Percentiles rank a stretch among this genome's conserved stretches.
phyloP scores from a whole-genome alignment of 2,113 vertebrate genomes.

The Turnix velox region DNA sequence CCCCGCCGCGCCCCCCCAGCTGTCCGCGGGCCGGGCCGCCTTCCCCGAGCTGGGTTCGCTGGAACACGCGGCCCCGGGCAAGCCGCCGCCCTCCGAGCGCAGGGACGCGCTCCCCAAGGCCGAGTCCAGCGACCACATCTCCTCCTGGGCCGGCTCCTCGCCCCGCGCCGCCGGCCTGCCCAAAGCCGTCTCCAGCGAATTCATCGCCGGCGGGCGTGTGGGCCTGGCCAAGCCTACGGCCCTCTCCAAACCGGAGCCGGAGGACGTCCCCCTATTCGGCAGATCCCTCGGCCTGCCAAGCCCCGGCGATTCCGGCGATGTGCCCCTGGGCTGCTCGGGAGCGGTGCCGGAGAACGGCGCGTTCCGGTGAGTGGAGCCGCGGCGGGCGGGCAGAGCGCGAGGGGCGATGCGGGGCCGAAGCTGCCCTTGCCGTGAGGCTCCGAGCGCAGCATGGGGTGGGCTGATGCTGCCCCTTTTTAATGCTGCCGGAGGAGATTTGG shows the following conservation, averaged over 20 bases:
- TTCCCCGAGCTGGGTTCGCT: background rate
- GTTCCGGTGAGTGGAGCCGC: constrained; percentile 65
- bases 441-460: fast-evolving
- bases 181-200: constrained; percentile 60
- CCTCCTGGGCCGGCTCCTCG: background rate
- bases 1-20: background rate
- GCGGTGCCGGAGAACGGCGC: background rate
- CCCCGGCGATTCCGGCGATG: background rate
- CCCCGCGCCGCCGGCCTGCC: background rate
- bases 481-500: background rate
- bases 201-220: background rate
- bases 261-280: background rate
- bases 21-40: background rate
- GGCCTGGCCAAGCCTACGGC: background rate
- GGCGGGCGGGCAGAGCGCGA: too few relatives aligned
- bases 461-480: background rate
- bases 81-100: background rate
- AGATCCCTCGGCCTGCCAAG: background rate
- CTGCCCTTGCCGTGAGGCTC: background rate
- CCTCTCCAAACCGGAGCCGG: background rate
- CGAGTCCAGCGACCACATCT: constrained; percentile 43
- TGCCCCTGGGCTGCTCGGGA: background rate
- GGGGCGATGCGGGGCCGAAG: fast-evolving
- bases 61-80: background rate
- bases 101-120: constrained; percentile 44